Conservation (phyloP, 2,113 vertebrate species). For the Vicugna pacos region DNA sequence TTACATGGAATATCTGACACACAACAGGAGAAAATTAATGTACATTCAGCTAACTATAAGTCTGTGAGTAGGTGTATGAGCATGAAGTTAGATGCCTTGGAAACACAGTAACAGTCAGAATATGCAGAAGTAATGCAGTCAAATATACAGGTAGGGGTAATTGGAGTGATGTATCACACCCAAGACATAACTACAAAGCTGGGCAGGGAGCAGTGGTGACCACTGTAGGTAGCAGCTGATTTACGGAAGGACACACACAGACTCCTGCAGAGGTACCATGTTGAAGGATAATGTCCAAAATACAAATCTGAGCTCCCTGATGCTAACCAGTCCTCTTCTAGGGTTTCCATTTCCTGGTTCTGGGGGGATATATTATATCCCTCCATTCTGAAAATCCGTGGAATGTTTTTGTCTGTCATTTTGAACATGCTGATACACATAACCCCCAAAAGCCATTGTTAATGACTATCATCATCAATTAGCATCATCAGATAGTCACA, state of each 20-base stretch:
- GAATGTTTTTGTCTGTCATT: not conserved
- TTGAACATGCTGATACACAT: not conserved
- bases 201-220: not conserved
- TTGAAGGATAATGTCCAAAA: not conserved
- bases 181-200: not conserved
- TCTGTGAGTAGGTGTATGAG: not conserved
- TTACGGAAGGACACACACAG: not conserved
- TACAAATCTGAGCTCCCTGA: not conserved
- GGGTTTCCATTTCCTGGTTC: not conserved
- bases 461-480: not conserved
- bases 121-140: not conserved
- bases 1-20: not conserved
- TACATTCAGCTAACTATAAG: not conserved
- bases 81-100: not conserved
- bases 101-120: not conserved
- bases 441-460: not conserved
- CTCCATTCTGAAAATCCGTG: not conserved
- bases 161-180: not conserved
- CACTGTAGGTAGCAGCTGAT: not conserved
- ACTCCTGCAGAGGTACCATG: no score
- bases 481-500: not conserved
- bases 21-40: not conserved
- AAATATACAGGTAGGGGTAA: not conserved
- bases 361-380: not conserved
- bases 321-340: not conserved